Conservation (phyloP, 2,113 vertebrate genomes). For the Turnix velox region DNA sequence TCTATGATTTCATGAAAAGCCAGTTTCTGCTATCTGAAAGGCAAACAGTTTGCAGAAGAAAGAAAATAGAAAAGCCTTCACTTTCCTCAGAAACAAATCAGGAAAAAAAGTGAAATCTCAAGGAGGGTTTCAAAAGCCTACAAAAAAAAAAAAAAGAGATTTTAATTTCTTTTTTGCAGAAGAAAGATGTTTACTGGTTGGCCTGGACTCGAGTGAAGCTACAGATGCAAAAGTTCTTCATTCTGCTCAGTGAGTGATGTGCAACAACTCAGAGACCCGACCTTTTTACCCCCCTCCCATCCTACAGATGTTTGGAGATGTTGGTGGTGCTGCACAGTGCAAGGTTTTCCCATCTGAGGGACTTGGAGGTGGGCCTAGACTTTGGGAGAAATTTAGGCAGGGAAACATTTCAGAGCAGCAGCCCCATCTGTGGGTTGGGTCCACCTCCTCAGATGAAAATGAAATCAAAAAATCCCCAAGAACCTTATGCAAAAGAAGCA, state of each 20-base stretch:
- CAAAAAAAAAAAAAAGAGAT: not conserved
- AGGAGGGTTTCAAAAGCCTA: not conserved
- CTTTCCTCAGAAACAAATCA: slow-evolving; percentile 25
- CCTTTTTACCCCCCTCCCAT: not conserved
- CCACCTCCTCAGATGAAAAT: not conserved
- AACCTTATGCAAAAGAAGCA: not conserved
- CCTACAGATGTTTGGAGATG: slow-evolving; percentile 18
- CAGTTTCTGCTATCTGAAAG: slow-evolving; percentile 35
- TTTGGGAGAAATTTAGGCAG: not conserved
- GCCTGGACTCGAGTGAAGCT: slow-evolving; percentile 45
- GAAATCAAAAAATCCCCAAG: not conserved
- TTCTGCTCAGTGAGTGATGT: slow-evolving; percentile 12
- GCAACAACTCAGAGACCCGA: not conserved
- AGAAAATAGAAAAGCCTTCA: not conserved
- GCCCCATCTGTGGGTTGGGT: not conserved
- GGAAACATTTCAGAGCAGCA: not conserved
- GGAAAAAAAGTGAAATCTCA: not conserved
- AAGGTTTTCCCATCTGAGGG: not conserved
- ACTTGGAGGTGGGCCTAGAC: not conserved
- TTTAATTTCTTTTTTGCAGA: slow-evolving; percentile 31
- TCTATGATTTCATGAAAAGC: too few species aligned
- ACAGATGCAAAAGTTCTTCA: not conserved
- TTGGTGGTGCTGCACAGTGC: not conserved
- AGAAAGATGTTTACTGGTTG: slow-evolving; percentile 33
- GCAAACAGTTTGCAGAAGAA: not conserved